These are phyloP conservation scores for Pemphigus obesinymphae DNA, from an alignment of 1,140 invertebrate genomes.

Conservation along the genomic window DNA sequence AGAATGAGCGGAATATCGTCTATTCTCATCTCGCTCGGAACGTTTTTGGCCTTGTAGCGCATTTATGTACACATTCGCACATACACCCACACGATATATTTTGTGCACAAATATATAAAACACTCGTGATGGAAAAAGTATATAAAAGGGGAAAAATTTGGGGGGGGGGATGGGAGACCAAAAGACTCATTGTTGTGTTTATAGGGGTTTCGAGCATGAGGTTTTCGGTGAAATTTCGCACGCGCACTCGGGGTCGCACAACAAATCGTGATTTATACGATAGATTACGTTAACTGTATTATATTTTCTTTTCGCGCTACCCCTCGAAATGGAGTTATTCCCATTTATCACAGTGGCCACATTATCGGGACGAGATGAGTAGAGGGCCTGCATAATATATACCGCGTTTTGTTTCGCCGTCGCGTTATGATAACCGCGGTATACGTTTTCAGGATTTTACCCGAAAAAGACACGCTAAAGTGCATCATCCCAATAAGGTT, in stretches of 20 bases:
- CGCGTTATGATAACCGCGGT: neutral
- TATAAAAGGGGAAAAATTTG: neutral
- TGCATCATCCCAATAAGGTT: neutral
- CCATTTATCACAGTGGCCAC: constrained; percentile 29
- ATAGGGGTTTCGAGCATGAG: neutral
- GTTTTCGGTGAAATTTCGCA: constrained; percentile 23
- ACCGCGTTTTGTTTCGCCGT: constrained; percentile 10
- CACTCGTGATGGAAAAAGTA: neutral
- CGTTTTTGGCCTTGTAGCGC: neutral
- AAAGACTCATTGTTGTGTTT: constrained; percentile 37
- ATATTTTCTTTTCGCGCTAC: constrained; percentile 20
- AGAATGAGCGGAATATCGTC: constrained; percentile 13
- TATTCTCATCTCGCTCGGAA: neutral
- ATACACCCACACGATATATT: neutral
- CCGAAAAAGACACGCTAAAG: neutral
- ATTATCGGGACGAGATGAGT: neutral
- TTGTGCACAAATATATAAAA: neutral
- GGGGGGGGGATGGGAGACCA: no score
- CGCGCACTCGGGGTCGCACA: neutral
- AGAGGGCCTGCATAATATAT: neutral
- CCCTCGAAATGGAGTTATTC: constrained; percentile 35
- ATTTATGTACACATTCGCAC: neutral
- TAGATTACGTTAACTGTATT: constrained; percentile 41
- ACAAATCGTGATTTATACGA: constrained; percentile 40
- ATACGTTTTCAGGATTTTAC: neutral